Conservation (phyloP, 2,113 vertebrate species). For the Lamprologus ornatipinnis region DNA sequence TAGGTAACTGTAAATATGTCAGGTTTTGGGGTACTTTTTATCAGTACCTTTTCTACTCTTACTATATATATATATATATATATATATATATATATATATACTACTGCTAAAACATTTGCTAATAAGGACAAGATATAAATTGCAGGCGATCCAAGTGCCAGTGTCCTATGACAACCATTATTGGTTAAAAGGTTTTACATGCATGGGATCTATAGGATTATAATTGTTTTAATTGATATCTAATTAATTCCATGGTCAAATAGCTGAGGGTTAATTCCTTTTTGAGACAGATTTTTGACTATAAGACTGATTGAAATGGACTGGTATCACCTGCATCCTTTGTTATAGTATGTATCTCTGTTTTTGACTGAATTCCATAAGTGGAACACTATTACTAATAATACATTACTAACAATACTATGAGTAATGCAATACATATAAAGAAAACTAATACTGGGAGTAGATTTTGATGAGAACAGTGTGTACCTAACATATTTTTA, state of each 20-base stretch:
- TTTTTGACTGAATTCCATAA: not conserved
- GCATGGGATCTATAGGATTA: not conserved
- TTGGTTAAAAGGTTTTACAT: not conserved
- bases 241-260: not conserved
- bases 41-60: not conserved
- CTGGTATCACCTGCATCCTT: not conserved
- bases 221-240: not conserved
- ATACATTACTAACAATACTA: not conserved
- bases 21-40: not conserved
- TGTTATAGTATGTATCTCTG: not conserved
- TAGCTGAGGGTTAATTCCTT: not conserved
- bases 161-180: not conserved
- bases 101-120: not conserved
- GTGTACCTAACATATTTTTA: not conserved
- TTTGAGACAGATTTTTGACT: not conserved
- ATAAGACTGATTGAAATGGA: not conserved
- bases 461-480: not conserved
- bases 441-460: not conserved
- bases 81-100: too few relatives aligned
- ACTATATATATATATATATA: accelerated
- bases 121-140: not conserved
- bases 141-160: not conserved
- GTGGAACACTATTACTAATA: not conserved
- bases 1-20: not conserved
- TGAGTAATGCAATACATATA: not conserved